These are phyloP conservation scores for Procambarus clarkii DNA, from an alignment of 1,140 invertebrate genomes.

Conservation along the genomic window DNA sequence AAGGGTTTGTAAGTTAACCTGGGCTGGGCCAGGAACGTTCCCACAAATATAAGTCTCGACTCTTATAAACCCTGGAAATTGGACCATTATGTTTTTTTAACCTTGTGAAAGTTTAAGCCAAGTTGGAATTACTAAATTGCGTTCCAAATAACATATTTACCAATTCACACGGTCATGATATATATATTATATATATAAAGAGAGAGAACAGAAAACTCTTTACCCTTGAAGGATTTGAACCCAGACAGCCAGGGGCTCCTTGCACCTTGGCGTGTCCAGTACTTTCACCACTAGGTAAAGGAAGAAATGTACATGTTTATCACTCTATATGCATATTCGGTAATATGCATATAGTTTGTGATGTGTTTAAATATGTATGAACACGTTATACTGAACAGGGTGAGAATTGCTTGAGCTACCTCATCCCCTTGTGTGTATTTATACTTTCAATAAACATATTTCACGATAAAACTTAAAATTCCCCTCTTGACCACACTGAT, in stretches of 20 bases:
- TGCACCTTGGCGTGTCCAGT: too few species aligned
- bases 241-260: too few species aligned
- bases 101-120: background rate
- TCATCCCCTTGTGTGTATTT: too few species aligned
- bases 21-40: background rate
- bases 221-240: too few species aligned
- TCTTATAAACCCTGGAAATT: background rate
- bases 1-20: background rate
- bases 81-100: background rate
- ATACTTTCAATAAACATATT: too few species aligned
- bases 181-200: too few species aligned
- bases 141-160: background rate
- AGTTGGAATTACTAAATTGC: background rate
- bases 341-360: background rate
- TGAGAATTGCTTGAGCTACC: too few species aligned
- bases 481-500: too few species aligned
- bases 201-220: too few species aligned
- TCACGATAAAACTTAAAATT: too few species aligned
- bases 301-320: background rate
- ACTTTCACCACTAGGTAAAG: too few species aligned
- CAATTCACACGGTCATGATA: background rate
- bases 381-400: too few species aligned
- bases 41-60: background rate
- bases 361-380: background rate
- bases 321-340: background rate